Conservation (phyloP, 2,888 invertebrate genomes). For the Petrolisthes cinctipes region DNA sequence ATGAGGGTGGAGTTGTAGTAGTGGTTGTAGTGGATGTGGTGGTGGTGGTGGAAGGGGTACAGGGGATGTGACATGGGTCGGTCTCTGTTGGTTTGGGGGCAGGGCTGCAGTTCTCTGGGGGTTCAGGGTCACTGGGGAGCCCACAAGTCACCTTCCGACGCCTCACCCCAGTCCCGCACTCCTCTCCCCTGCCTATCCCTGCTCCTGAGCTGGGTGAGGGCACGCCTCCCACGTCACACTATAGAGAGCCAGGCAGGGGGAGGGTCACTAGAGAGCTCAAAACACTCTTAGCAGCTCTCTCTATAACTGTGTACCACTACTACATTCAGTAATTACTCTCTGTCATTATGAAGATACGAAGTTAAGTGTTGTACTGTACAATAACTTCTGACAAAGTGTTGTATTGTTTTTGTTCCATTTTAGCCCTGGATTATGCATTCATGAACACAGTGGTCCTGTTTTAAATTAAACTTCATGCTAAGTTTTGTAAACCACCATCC, state of each 20-base stretch:
- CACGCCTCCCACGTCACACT: background rate
- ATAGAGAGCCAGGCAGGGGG: background rate
- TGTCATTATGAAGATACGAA: too few species aligned
- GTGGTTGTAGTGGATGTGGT: constrained; percentile 25
- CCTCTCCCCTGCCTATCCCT: background rate
- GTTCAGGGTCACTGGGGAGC: constrained; percentile 38
- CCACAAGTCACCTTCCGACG: constrained; percentile 69
- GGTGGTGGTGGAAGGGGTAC: constrained; percentile 52
- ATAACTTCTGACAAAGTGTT: too few species aligned
- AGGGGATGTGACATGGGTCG: constrained; percentile 52
- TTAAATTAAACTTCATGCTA: too few species aligned
- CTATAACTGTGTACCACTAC: too few species aligned
- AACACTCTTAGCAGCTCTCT: too few species aligned
- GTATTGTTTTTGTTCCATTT: too few species aligned
- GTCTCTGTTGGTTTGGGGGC: constrained; percentile 44
- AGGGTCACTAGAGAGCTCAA: background rate
- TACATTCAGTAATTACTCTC: too few species aligned
- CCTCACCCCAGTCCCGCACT: constrained; percentile 69
- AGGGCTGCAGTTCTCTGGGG: constrained; percentile 39
- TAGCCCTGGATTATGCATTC: too few species aligned
- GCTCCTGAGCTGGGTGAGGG: background rate
- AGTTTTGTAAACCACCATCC: too few species aligned
- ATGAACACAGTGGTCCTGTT: too few species aligned
- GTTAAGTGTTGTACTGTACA: too few species aligned
- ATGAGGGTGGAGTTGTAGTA: constrained; percentile 1